A percentile compares a stretch with the other conserved stretches of the same genome.
Evolutionary conservation across 2,888 invertebrate species (phyloP).

Genomic region (Nematopogon swammerdamellus): DNA sequence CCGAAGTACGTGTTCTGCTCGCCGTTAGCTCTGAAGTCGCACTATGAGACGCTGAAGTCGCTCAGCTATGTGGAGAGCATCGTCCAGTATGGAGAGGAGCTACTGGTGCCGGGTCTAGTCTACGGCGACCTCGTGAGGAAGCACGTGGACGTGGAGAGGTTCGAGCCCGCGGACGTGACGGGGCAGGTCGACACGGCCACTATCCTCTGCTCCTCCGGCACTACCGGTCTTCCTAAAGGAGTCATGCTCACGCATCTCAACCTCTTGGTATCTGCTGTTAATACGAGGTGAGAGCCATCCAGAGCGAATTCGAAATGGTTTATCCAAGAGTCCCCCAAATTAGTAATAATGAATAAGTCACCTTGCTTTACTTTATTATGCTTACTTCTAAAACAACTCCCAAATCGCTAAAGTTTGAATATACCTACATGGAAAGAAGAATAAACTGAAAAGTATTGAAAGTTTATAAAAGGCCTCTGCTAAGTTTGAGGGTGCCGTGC

Average conservation of each 20-base stretch:
- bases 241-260: slow-evolving; percentile 34
- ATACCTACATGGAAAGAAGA: too few species aligned
- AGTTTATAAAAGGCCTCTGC: too few species aligned
- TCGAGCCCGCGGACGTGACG: slow-evolving; percentile 42
- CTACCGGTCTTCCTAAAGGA: slow-evolving; percentile 39
- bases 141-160: slow-evolving; percentile 21
- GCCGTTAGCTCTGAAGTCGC: slow-evolving; percentile 38
- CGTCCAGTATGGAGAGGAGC: slow-evolving; percentile 16
- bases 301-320: too few species aligned
- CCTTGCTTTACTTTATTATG: too few species aligned
- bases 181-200: slow-evolving; percentile 26
- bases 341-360: too few species aligned
- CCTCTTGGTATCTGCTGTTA: slow-evolving; percentile 12
- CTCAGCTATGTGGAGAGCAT: slow-evolving; percentile 37
- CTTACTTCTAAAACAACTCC: too few species aligned
- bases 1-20: slow-evolving; percentile 65
- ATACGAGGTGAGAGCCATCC: too few species aligned
- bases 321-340: too few species aligned
- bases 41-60: slow-evolving; percentile 28
- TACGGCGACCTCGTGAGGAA: slow-evolving; percentile 6
- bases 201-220: slow-evolving; percentile 38
- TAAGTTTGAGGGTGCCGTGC: too few species aligned
- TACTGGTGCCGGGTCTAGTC: neutral
- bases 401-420: too few species aligned
- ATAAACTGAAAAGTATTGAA: too few species aligned